These are phyloP conservation scores for Nasonia longicornis DNA, from an alignment of 1,140 invertebrate species.

Conservation along the genomic window DNA sequence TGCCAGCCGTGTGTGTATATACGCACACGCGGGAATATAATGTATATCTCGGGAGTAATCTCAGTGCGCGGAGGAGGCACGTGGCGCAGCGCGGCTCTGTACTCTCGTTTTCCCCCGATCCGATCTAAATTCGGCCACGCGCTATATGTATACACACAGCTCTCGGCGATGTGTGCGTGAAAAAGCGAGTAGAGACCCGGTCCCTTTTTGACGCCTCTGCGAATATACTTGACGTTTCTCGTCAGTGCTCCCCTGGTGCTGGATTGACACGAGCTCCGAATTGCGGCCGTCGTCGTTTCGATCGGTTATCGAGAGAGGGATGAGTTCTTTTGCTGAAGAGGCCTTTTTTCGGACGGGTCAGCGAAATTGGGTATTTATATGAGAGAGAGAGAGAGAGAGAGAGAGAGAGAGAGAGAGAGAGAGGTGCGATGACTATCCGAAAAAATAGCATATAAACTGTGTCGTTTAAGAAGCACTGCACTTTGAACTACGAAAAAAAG, in stretches of 20 bases:
- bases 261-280: neutral
- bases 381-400: no score
- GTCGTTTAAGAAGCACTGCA: neutral
- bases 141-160: conserved; percentile 43
- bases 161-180: neutral
- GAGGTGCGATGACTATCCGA: no score
- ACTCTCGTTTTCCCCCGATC: conserved; percentile 50
- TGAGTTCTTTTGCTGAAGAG: neutral
- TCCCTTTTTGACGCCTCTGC: neutral
- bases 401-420: no score
- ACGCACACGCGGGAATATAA: conserved; percentile 24
- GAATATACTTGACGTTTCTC: no score
- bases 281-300: neutral
- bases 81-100: conserved; percentile 50
- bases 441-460: neutral
- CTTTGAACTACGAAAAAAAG: neutral
- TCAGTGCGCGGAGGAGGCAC: conserved; percentile 51
- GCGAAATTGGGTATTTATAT: neutral
- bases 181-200: neutral
- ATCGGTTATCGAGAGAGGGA: neutral
- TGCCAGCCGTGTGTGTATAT: neutral
- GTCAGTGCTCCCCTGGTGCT: neutral
- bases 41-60: conserved; percentile 56
- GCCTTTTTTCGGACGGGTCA: neutral
- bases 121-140: conserved; percentile 57